Conservation (phyloP, 2,113 vertebrate genomes). For the Chaetodon auriga region DNA sequence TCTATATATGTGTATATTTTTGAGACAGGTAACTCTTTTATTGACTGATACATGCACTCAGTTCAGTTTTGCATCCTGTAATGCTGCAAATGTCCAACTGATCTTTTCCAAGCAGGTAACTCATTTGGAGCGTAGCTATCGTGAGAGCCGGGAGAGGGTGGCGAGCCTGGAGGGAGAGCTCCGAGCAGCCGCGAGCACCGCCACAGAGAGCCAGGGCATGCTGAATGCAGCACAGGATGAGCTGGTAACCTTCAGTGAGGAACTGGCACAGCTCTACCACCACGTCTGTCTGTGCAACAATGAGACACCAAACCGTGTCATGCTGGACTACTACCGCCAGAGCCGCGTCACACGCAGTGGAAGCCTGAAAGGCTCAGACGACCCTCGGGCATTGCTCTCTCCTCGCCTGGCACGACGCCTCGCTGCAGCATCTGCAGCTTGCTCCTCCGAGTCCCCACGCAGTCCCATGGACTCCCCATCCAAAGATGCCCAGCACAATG, state of each 20-base stretch:
- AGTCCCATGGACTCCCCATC: conserved; percentile 87
- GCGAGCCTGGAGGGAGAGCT: conserved; percentile 91
- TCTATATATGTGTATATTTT: too few relatives aligned
- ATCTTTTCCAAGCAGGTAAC: conserved; percentile 76
- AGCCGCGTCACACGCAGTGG: conserved; percentile 92
- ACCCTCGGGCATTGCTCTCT: conserved; percentile 91
- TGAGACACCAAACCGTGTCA: conserved; percentile 96
- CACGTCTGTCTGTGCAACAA: conserved; percentile 99
- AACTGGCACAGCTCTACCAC: conserved; percentile 98
- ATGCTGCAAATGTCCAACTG: background rate
- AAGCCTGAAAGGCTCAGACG: conserved; percentile 93
- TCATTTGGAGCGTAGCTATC: conserved; percentile 87
- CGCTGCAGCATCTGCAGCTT: conserved; percentile 81
- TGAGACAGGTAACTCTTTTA: background rate
- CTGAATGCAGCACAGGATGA: conserved; percentile 96
- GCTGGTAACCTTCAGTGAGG: conserved; percentile 96
- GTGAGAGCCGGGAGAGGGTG: conserved; percentile 89
- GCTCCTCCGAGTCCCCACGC: conserved; percentile 83
- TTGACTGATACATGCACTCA: too few relatives aligned
- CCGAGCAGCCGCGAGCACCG: conserved; percentile 85
- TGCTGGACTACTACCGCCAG: conserved; percentile 98
- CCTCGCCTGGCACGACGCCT: conserved; percentile 92
- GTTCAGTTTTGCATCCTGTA: background rate
- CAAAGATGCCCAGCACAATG: conserved; percentile 72
- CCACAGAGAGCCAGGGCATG: conserved; percentile 91